Conservation (phyloP, 2,888 invertebrate species). For the Harmothoe impar region DNA sequence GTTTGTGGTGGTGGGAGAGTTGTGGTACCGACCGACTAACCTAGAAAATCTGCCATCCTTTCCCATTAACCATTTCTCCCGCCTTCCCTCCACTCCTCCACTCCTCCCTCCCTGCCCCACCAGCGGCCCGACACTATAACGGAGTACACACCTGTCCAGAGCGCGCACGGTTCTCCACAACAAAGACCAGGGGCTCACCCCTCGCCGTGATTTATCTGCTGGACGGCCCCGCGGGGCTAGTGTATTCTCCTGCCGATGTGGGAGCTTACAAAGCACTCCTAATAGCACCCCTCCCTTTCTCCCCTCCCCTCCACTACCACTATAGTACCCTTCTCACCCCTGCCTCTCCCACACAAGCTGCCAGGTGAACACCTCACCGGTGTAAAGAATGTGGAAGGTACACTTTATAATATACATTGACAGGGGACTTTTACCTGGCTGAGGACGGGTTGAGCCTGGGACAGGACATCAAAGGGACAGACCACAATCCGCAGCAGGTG, state of each 20-base stretch:
- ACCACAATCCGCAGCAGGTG: neutral
- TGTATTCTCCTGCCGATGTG: neutral
- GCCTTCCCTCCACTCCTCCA: no score
- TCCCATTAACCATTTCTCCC: no score
- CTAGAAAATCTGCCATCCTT: neutral
- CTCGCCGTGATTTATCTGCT: constrained; percentile 33
- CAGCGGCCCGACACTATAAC: neutral
- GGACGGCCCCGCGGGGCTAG: neutral
- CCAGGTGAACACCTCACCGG: neutral
- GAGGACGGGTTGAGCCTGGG: neutral
- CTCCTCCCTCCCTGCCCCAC: neutral
- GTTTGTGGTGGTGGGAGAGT: neutral
- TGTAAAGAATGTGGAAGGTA: neutral
- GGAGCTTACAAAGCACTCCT: no score
- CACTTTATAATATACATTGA: constrained; percentile 39
- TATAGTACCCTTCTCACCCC: neutral
- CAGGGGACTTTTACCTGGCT: constrained; percentile 20
- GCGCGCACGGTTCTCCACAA: constrained; percentile 6
- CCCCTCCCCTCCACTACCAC: neutral
- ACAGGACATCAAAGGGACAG: constrained; percentile 9
- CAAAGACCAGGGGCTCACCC: constrained; percentile 1
- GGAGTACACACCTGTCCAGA: neutral
- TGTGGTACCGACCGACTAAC: constrained; percentile 43
- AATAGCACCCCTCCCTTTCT: no score
- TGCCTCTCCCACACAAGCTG: neutral